These are phyloP conservation scores for Prorops nasuta DNA, from an alignment of 1,140 invertebrate species.

Conservation along the genomic window DNA sequence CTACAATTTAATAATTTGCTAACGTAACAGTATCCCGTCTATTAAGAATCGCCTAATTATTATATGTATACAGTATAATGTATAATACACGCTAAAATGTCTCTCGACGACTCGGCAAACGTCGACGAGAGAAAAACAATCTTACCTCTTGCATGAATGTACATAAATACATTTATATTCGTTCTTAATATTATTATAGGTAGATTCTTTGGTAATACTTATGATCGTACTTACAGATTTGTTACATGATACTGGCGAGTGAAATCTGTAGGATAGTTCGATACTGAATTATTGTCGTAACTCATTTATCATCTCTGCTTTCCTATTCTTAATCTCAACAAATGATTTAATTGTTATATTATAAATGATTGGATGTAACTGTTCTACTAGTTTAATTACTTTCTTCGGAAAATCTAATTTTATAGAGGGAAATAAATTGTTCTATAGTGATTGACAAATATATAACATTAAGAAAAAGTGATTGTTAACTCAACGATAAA, in stretches of 20 bases:
- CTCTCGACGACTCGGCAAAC: slow-evolving; percentile 10
- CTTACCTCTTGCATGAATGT: slow-evolving; percentile 13
- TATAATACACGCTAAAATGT: too few relatives aligned
- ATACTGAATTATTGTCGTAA: slow-evolving; percentile 17
- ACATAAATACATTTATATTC: slow-evolving; percentile 34
- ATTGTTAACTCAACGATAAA: slow-evolving; percentile 23
- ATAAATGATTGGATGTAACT: too few relatives aligned
- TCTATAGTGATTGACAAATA: slow-evolving; percentile 3
- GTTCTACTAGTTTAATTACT: too few relatives aligned
- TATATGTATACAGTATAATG: too few relatives aligned
- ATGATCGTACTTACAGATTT: slow-evolving; percentile 10
- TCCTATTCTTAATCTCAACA: neutral
- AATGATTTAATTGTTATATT: slow-evolving; percentile 3
- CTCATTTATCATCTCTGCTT: neutral
- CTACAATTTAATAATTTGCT: too few relatives aligned
- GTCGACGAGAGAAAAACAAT: slow-evolving; percentile 14
- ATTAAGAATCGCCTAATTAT: too few relatives aligned
- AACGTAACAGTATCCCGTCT: too few relatives aligned
- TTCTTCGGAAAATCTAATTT: too few relatives aligned
- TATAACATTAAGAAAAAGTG: too few relatives aligned
- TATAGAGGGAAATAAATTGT: too few relatives aligned
- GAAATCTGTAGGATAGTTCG: slow-evolving; percentile 30
- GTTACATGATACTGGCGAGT: slow-evolving; percentile 31
- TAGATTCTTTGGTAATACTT: slow-evolving; percentile 15
- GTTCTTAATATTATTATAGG: slow-evolving; percentile 22